Conservation (phyloP, 2,888 invertebrate species). For the Diaphora mendica region DNA sequence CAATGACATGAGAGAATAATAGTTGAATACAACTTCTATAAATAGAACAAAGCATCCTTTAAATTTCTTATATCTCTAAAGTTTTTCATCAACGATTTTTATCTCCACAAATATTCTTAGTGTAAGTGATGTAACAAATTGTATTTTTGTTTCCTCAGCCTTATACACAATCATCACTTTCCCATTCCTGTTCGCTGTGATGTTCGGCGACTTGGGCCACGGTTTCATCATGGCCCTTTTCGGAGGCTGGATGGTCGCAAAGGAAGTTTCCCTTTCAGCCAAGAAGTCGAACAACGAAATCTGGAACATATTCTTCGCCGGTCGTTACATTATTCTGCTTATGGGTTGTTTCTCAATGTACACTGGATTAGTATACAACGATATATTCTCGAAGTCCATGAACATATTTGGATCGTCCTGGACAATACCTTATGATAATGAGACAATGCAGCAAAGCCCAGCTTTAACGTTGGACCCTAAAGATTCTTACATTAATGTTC, state of each 20-base stretch:
- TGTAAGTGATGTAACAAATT: too few relatives aligned
- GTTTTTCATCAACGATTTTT: too few relatives aligned
- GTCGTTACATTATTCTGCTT: constrained; percentile 98
- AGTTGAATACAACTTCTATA: too few relatives aligned
- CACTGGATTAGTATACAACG: constrained; percentile 99
- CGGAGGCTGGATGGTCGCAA: constrained; percentile 92
- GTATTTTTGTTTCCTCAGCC: constrained; percentile 84
- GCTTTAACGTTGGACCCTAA: constrained; percentile 89
- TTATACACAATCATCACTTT: constrained; percentile 96
- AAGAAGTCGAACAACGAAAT: constrained; percentile 93
- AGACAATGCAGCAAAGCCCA: constrained; percentile 78
- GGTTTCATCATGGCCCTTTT: constrained; percentile 93
- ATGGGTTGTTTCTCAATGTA: constrained; percentile 99
- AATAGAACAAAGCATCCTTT: too few relatives aligned
- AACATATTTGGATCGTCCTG: constrained; percentile 98
- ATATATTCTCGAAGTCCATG: constrained; percentile 97
- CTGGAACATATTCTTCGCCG: constrained; percentile 99
- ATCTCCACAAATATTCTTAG: too few relatives aligned
- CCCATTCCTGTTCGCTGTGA: constrained; percentile 97
- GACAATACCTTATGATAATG: constrained; percentile 87
- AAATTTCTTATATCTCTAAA: too few relatives aligned
- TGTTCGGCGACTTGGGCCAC: constrained; percentile 98
- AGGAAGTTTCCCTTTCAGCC: constrained; percentile 91
- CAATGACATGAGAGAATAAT: too few relatives aligned
- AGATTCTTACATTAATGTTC: constrained; percentile 84